Conservation (phyloP, 2,113 vertebrate genomes). For the Phyllopteryx taeniolatus region DNA sequence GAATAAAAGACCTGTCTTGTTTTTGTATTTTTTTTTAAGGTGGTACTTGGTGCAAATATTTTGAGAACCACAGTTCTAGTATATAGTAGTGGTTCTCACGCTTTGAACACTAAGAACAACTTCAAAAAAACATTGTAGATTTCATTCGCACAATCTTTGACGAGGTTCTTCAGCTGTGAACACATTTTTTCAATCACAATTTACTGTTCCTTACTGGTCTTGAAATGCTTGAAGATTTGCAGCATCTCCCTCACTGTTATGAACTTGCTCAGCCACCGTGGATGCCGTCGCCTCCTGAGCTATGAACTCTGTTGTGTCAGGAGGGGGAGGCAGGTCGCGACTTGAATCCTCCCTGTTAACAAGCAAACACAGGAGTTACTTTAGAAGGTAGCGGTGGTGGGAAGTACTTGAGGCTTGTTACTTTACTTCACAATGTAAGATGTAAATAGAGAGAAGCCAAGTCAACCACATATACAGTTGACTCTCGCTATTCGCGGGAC, state of each 20-base stretch:
- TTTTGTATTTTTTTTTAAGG: too few relatives aligned
- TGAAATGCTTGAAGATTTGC: slow-evolving; percentile 13
- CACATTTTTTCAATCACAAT: background rate
- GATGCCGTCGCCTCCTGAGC: background rate
- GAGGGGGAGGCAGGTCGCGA: slow-evolving; percentile 29
- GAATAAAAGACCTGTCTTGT: too few relatives aligned
- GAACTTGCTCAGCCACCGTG: slow-evolving; percentile 16
- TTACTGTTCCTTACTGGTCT: slow-evolving; percentile 36
- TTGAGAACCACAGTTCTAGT: too few relatives aligned
- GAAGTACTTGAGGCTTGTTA: background rate
- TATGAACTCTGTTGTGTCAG: background rate
- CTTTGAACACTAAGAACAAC: too few relatives aligned
- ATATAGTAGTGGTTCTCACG: too few relatives aligned
- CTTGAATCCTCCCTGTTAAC: slow-evolving; percentile 36
- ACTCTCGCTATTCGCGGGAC: too few relatives aligned
- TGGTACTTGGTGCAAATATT: too few relatives aligned
- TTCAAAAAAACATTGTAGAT: too few relatives aligned
- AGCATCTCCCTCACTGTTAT: slow-evolving; percentile 22
- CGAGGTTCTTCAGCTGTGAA: background rate
- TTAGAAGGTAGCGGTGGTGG: background rate
- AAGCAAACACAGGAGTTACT: background rate
- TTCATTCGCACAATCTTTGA: too few relatives aligned
- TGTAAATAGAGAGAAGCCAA: background rate
- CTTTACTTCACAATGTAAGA: background rate
- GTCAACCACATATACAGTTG: background rate